Conservation (phyloP, 2,113 vertebrate species). For the Geococcyx californianus region DNA sequence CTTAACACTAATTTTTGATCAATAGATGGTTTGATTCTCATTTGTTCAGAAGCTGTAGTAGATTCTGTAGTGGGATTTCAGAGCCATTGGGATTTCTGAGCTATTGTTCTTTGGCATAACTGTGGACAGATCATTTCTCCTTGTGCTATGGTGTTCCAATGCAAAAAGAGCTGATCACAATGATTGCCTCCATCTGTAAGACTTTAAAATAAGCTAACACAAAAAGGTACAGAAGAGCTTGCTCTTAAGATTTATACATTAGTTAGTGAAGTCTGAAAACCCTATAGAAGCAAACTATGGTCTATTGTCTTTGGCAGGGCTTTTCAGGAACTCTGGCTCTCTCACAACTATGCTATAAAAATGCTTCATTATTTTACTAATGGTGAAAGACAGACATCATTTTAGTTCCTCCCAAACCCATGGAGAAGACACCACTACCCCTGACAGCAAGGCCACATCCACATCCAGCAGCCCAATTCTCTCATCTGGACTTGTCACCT, state of each 20-base stretch:
- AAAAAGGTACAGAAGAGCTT: background rate
- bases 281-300: background rate
- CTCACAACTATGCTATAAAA: background rate
- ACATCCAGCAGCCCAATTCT: background rate
- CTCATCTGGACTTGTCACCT: background rate
- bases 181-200: background rate
- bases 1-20: background rate
- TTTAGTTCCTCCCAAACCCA: background rate
- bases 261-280: background rate
- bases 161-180: background rate
- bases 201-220: background rate
- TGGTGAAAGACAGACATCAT: background rate
- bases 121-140: background rate
- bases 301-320: background rate
- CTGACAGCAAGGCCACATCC: background rate
- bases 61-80: background rate
- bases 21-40: too few relatives aligned
- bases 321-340: background rate
- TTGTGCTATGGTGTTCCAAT: background rate
- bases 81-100: background rate
- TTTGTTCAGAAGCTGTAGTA: too few relatives aligned
- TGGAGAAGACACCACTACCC: background rate
- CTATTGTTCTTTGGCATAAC: background rate
- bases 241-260: background rate
- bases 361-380: background rate